Base-by-base conservation (phyloP, 2,797 vertebrate species). In the Craterocephalus amniculus region DNA sequence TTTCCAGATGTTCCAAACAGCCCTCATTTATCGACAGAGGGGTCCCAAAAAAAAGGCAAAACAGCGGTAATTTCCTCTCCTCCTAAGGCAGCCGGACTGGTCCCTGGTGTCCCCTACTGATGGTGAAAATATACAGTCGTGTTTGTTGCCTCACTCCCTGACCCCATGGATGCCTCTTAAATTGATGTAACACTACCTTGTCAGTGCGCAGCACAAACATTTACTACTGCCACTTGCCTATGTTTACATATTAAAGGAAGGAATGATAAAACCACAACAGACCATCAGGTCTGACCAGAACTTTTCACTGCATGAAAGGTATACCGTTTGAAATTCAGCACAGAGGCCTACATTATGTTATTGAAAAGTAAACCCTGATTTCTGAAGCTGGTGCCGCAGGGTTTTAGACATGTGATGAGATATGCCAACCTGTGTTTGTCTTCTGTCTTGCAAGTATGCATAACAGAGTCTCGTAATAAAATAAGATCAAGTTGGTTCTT, bases 1-100 rank as follows among this genome's bases (percentile, higher is more conserved):
- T 62, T 90, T 90, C 92, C 92, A 93, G 91, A 93, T 93, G 92
- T 90, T 87, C 43, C 64, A 18, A 64, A 56, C 45, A 75, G 76
- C 59, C 45, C 75, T 71, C 67, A 74, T 83, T 88, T 83, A 85
- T 80, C 16, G 40, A 57, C 69, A 0, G 8, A 58, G 58, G 36
- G 70, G 60, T 69, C 77, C 13, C 49, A 61, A 85, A 81, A 76
- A 57, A 61, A 38, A 31, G 31, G 51, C 14, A 45, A 78, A 83
- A 59, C 66, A 34, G 31, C 67, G 29, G 34, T 58, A 62, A 75
- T 86, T 83, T 86, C 59, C 79, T 81, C 63, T 83, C 55, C 74
- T 68, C 74, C 60, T 54, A 58, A 73, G 70, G 79, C 84, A 76
- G 73, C 56, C 57, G 32, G 40, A 45, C 62, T 45, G 10, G 16